Evolutionary conservation across 2,888 invertebrate genomes (phyloP).

Genomic region (Hyposoter dolosus): DNA sequence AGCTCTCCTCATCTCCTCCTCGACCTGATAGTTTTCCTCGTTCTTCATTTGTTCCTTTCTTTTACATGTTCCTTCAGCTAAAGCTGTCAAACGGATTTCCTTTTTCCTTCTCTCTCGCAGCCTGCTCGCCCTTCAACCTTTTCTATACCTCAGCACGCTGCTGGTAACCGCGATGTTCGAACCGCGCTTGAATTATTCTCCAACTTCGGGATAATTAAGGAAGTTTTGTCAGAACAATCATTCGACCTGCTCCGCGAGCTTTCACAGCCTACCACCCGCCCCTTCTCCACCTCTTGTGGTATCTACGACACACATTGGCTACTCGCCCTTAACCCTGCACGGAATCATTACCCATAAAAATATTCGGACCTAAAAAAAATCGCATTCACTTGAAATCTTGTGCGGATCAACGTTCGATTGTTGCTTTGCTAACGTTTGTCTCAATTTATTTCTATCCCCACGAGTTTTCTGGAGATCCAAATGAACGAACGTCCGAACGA

Average conservation of each 20-base stretch:
- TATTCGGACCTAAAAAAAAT: neutral
- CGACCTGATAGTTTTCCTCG: conserved; percentile 18
- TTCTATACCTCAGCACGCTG: conserved; percentile 29
- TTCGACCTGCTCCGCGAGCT: conserved; percentile 67
- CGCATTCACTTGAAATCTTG: neutral
- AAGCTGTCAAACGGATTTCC: neutral
- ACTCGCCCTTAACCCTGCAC: neutral
- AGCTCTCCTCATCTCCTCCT: conserved; percentile 15
- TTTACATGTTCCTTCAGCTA: conserved; percentile 64
- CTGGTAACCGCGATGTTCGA: conserved; percentile 65
- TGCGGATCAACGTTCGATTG: neutral
- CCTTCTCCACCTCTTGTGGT: conserved; percentile 21
- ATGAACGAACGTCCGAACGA: too few relatives aligned
- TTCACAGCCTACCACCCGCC: conserved; percentile 34
- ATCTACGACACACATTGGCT: neutral
- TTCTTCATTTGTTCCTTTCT: conserved; percentile 41
- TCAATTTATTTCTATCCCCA: too few relatives aligned
- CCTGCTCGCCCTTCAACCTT: conserved; percentile 9
- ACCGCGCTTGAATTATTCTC: conserved; percentile 73
- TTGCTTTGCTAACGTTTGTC: too few relatives aligned
- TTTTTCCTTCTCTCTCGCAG: conserved; percentile 57
- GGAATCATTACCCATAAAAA: neutral
- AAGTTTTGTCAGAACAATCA: conserved; percentile 83
- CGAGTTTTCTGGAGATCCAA: neutral
- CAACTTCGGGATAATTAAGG: conserved; percentile 82